Percentiles rank a stretch among this genome's conserved stretches.
These are phyloP conservation scores for Poeciliopsis turrubarensis DNA, from an alignment of 2,113 vertebrate genomes.

Conservation along the genomic window DNA sequence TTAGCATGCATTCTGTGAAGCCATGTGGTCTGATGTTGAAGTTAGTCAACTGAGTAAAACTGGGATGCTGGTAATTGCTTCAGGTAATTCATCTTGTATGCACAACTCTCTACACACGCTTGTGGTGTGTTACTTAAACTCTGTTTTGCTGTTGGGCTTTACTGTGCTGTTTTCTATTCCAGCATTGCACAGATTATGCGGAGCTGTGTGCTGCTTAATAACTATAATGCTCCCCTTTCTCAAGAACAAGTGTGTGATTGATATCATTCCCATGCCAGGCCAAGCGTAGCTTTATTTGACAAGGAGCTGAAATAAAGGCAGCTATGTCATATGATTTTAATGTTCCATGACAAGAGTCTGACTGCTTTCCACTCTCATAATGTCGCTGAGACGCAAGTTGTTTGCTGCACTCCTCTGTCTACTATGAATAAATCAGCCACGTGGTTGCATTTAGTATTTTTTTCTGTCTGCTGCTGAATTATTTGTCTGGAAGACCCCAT, in stretches of 20 bases:
- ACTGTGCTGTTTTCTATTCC: conserved; percentile 24
- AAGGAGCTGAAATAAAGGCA: conserved; percentile 52
- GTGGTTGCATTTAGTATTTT: conserved; percentile 42
- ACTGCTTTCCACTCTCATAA: conserved; percentile 57
- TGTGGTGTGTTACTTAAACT: conserved; percentile 21
- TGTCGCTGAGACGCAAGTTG: conserved; percentile 45
- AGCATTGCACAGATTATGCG: conserved; percentile 33
- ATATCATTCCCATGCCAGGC: conserved; percentile 43
- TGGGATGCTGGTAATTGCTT: conserved; percentile 35
- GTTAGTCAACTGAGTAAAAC: conserved; percentile 5
- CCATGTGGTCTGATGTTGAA: conserved; percentile 20
- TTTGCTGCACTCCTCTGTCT: conserved; percentile 46
- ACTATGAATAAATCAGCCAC: conserved; percentile 60
- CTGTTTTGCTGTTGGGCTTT: conserved; percentile 23
- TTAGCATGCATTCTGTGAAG: neutral
- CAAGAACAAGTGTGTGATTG: conserved; percentile 34
- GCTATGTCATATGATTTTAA: conserved; percentile 48
- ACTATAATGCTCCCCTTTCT: conserved; percentile 15
- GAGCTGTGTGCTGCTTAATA: conserved; percentile 25
- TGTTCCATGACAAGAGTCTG: conserved; percentile 53
- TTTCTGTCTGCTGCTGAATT: conserved; percentile 42
- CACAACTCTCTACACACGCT: conserved; percentile 8
- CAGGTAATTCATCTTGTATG: conserved; percentile 27
- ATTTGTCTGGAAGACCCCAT: conserved; percentile 59
- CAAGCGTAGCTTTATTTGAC: conserved; percentile 57